These are phyloP conservation scores for Hirundo rustica DNA, from an alignment of 2,797 vertebrate species.

Conservation along the genomic window DNA sequence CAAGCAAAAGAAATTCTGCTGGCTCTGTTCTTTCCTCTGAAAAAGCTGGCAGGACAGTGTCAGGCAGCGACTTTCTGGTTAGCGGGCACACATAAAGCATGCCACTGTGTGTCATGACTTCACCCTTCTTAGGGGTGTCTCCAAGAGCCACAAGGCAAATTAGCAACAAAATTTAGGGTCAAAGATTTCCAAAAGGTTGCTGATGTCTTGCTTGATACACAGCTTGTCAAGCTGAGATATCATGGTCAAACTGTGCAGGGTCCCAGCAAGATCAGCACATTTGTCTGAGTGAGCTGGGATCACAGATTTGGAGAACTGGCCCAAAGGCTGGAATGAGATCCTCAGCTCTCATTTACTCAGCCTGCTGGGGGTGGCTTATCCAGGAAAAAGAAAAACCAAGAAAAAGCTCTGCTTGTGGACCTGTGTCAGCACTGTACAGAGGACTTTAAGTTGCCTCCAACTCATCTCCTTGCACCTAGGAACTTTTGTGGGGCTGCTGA, in stretches of 20 bases:
- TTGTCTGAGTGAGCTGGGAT: background rate
- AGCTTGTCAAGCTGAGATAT: background rate
- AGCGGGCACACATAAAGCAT: background rate
- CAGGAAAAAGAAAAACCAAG: background rate
- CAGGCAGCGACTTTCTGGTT: background rate
- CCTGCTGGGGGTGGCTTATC: background rate
- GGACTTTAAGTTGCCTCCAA: background rate
- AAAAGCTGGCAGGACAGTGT: background rate
- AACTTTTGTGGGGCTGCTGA: background rate
- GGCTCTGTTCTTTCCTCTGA: background rate
- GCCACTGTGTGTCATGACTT: constrained; percentile 5
- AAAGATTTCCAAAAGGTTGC: constrained; percentile 11
- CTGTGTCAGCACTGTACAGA: background rate
- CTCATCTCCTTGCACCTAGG: background rate
- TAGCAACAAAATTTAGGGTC: constrained; percentile 5
- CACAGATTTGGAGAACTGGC: background rate
- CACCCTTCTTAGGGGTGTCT: background rate
- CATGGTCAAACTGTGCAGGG: background rate
- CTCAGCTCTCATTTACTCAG: background rate
- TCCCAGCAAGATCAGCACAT: background rate
- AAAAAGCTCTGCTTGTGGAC: background rate
- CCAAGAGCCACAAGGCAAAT: background rate
- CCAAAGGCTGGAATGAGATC: background rate
- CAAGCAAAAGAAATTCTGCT: background rate
- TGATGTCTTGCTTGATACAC: background rate